Evolutionary conservation across 1,140 invertebrate species (phyloP).

Genomic region (Ceratitis capitata): DNA sequence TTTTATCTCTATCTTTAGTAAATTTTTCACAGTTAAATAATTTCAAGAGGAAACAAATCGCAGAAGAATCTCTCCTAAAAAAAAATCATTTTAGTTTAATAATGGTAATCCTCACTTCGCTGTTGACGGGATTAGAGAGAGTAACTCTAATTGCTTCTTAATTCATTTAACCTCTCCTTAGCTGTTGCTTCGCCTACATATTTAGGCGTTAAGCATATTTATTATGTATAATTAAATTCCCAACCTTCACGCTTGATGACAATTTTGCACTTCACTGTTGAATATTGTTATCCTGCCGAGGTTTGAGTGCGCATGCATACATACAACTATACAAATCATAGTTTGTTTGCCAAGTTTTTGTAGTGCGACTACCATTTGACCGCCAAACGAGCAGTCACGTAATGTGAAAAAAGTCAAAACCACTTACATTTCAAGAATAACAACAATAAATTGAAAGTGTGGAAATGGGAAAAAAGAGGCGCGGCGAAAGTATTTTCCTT

Average conservation of each 20-base stretch:
- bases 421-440: neutral
- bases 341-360: neutral
- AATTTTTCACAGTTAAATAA: too few species aligned
- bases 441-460: too few species aligned
- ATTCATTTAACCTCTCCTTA: neutral
- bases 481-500: neutral
- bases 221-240: neutral
- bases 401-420: neutral
- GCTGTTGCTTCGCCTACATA: neutral
- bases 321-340: neutral
- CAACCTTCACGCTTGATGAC: neutral
- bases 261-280: neutral
- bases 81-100: too few species aligned
- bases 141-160: neutral
- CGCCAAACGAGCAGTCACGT: conserved; percentile 21
- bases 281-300: neutral
- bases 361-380: neutral
- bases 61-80: too few species aligned
- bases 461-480: neutral
- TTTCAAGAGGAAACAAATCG: too few species aligned
- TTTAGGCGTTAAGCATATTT: neutral
- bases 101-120: too few species aligned
- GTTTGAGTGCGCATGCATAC: neutral
- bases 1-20: too few species aligned
- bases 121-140: too few species aligned